A percentile compares a stretch with the other conserved stretches of the same genome.
Evolutionary conservation across 2,888 invertebrate genomes (phyloP).

Genomic region (Emmelina monodactyla): DNA sequence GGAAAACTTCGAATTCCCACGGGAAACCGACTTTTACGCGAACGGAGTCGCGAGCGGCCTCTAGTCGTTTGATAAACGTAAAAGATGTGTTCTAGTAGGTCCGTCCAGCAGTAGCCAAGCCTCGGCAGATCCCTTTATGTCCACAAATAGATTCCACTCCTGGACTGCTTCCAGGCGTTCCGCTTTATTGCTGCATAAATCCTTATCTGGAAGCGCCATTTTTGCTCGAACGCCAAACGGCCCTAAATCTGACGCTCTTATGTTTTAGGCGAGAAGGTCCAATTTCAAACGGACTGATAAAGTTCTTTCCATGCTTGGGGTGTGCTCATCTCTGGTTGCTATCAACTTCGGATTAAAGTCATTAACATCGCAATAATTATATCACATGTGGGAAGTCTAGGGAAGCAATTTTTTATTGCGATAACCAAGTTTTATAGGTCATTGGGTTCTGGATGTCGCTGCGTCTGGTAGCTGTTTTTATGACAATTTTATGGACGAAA

Average conservation of each 20-base stretch:
- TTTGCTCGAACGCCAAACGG: background rate
- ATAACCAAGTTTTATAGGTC: background rate
- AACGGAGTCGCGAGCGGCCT: too few species aligned
- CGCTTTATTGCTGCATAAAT: constrained; percentile 41
- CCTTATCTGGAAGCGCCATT: constrained; percentile 21
- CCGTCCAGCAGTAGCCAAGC: constrained; percentile 9
- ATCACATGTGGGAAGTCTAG: background rate
- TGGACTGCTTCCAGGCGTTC: constrained; percentile 32
- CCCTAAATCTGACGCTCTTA: background rate
- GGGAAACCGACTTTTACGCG: too few species aligned
- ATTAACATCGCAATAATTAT: constrained; percentile 8
- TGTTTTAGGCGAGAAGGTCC: background rate
- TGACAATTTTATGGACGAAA: too few species aligned
- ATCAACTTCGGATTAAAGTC: constrained; percentile 13
- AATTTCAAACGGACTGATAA: background rate
- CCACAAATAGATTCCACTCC: constrained; percentile 35
- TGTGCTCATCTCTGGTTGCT: constrained; percentile 4
- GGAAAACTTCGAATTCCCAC: too few species aligned
- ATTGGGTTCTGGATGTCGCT: background rate
- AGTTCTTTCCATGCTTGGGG: background rate
- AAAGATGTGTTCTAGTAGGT: background rate
- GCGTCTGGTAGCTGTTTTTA: too few species aligned
- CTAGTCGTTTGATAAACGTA: constrained; percentile 6
- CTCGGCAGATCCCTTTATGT: constrained; percentile 20
- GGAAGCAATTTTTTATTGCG: background rate